These are phyloP conservation scores for Heliconius hewitsoni DNA, from an alignment of 1,140 invertebrate species.

Conservation along the genomic window DNA sequence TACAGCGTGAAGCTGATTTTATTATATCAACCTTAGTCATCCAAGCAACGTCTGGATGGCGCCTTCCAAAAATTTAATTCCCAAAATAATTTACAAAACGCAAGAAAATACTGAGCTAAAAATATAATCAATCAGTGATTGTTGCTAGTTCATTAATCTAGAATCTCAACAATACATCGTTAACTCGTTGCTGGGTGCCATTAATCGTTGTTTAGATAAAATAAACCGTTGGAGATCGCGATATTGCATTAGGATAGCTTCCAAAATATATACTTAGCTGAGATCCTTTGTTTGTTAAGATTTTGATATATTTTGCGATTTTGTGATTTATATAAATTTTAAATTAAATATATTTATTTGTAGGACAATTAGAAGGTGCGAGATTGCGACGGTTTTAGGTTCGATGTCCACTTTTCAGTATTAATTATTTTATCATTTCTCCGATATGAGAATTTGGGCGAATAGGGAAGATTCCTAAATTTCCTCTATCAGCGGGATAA, in stretches of 20 bases:
- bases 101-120: conserved; percentile 6
- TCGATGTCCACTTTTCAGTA: no score
- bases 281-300: conserved; percentile 5
- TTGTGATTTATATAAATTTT: neutral
- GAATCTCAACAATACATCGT: conserved; percentile 8
- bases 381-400: no score
- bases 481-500: no score
- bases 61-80: neutral
- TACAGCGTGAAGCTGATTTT: no score
- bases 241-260: conserved; percentile 6
- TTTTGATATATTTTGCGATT: neutral
- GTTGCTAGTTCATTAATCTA: conserved; percentile 2
- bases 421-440: no score
- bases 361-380: no score
- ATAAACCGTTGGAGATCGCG: neutral
- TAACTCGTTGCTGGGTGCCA: neutral
- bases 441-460: no score
- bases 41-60: neutral
- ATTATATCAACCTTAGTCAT: neutral
- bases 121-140: conserved; percentile 3
- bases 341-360: no score
- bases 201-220: conserved; percentile 13
- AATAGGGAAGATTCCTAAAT: no score
- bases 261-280: neutral
- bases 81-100: neutral